phyloP scores from a whole-genome alignment of 2,113 vertebrate species.

The Salvator merianae region DNA sequence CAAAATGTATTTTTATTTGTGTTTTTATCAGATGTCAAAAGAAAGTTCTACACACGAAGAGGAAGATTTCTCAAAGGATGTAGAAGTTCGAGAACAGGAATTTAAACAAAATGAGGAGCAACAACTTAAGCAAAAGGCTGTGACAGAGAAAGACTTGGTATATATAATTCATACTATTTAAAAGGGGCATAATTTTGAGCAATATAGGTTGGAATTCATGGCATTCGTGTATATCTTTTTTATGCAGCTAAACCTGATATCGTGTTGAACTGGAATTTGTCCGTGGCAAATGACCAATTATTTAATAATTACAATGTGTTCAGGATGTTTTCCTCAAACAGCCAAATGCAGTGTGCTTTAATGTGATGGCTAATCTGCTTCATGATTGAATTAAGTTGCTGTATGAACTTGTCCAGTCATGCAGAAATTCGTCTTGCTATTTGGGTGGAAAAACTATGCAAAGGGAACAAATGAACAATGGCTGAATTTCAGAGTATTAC shows the following conservation, averaged over 20 bases:
- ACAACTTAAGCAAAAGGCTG: conserved; percentile 86
- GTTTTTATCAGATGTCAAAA: conserved; percentile 64
- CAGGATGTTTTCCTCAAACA: not conserved
- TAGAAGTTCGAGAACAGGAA: conserved; percentile 58
- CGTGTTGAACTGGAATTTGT: not conserved
- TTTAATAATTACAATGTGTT: not conserved
- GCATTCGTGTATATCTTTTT: not conserved
- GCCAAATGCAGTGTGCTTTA: not conserved
- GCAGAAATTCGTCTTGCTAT: not conserved
- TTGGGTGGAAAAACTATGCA: not conserved
- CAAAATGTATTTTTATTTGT: not conserved
- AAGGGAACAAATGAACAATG: not conserved
- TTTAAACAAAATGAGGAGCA: conserved; percentile 71
- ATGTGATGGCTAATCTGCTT: not conserved
- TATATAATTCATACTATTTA: conserved; percentile 22
- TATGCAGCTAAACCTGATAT: not conserved
- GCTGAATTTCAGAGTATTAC: not conserved
- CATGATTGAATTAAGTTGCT: not conserved
- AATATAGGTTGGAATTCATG: not conserved
- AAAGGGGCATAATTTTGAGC: not conserved
- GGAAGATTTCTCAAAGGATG: not conserved
- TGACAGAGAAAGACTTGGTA: conserved; percentile 91
- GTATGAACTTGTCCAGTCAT: not conserved
- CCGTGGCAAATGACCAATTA: not conserved
- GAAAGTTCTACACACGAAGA: conserved; percentile 47